Conservation (phyloP, 2,888 invertebrate species). For the Xestia rhomboidea region DNA sequence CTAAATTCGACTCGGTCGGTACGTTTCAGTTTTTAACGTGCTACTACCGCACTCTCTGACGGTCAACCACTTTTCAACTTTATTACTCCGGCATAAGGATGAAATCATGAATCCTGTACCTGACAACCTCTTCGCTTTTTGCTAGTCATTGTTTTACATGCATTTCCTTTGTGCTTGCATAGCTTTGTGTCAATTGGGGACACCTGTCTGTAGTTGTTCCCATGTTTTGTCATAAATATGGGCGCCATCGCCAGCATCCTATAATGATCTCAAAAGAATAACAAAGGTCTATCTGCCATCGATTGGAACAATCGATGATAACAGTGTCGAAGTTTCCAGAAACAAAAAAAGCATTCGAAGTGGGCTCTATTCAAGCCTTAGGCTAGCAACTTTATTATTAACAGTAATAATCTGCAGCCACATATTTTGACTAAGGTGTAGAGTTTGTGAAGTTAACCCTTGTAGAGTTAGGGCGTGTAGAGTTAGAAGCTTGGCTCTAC, state of each 20-base stretch:
- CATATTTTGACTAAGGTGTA: too few relatives aligned
- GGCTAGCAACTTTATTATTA: background rate
- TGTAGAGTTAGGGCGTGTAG: too few relatives aligned
- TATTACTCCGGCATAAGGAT: too few relatives aligned
- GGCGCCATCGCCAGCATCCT: background rate
- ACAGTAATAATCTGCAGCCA: too few relatives aligned
- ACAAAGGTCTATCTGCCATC: background rate
- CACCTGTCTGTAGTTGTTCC: background rate
- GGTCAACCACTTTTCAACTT: too few relatives aligned
- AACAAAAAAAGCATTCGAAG: background rate
- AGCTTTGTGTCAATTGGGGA: background rate
- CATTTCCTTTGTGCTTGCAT: constrained; percentile 3
- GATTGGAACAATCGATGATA: background rate
- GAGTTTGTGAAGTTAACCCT: too few relatives aligned
- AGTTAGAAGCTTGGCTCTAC: too few relatives aligned
- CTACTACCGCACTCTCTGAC: background rate
- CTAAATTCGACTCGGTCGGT: constrained; percentile 24
- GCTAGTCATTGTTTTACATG: constrained; percentile 12
- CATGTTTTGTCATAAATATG: background rate
- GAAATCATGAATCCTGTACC: background rate
- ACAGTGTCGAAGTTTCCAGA: background rate
- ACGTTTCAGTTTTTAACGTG: constrained; percentile 27
- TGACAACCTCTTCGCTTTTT: constrained; percentile 15
- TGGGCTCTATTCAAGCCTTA: background rate
- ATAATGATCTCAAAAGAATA: background rate